phyloP scores from a whole-genome alignment of 2,113 vertebrate species.

The Epinephelus fuscoguttatus region DNA sequence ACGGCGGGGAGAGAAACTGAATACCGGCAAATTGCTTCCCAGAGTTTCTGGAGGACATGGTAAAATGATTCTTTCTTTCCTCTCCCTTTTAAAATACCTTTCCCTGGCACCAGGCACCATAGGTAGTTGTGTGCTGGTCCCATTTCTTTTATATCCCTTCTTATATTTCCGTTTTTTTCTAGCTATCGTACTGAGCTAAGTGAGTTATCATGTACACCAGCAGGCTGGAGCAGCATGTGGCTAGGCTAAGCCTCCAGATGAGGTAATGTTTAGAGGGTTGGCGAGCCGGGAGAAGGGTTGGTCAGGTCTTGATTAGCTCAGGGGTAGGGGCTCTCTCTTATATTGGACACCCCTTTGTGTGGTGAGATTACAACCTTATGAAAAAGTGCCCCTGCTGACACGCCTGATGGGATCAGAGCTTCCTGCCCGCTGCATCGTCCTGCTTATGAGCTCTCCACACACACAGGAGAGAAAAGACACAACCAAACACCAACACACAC shows the following conservation, averaged over 20 bases:
- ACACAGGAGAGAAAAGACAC: constrained; percentile 48
- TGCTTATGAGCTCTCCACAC: constrained; percentile 58
- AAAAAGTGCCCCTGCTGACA: constrained; percentile 81
- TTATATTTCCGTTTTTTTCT: constrained; percentile 58
- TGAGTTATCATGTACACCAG: constrained; percentile 76
- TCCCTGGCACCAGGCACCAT: constrained; percentile 70
- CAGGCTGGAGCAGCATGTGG: constrained; percentile 64
- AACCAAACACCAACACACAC: constrained; percentile 40
- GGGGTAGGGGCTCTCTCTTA: constrained; percentile 74
- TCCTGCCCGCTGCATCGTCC: constrained; percentile 65
- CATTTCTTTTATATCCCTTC: constrained; percentile 67
- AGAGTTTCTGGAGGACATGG: constrained; percentile 77
- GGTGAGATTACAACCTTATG: constrained; percentile 82
- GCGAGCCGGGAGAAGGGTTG: constrained; percentile 57
- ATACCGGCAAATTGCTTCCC: constrained; percentile 76
- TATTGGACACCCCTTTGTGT: constrained; percentile 81
- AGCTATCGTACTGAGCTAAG: constrained; percentile 64
- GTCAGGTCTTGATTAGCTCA: constrained; percentile 80
- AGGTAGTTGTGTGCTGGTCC: constrained; percentile 65
- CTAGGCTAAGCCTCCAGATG: constrained; percentile 73
- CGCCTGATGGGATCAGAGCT: constrained; percentile 78
- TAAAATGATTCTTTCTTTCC: constrained; percentile 79
- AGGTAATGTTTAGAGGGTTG: constrained; percentile 76
- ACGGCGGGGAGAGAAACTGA: constrained; percentile 77
- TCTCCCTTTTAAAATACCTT: constrained; percentile 78